Evolutionary conservation across 2,113 vertebrate species (phyloP).

Genomic region (Cricetomys ansorgei): DNA sequence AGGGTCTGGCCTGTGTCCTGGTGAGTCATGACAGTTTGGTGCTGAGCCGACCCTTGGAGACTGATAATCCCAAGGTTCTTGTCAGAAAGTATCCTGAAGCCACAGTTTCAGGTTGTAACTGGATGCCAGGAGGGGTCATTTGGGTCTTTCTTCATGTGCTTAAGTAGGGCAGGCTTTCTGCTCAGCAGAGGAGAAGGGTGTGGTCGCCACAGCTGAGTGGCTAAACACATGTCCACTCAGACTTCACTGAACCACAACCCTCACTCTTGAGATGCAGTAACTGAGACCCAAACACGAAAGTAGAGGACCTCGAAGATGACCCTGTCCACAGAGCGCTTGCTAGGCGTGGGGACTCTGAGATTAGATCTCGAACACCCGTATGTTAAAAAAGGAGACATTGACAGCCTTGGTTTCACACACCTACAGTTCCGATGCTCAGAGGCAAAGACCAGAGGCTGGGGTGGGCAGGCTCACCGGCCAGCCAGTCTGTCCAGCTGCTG

Average conservation of each 20-base stretch:
- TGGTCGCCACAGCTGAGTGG: fast-evolving
- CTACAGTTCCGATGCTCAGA: neutral
- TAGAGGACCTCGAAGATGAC: neutral
- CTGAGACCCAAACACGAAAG: neutral
- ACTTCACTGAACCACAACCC: neutral
- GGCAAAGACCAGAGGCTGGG: neutral
- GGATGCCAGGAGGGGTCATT: neutral
- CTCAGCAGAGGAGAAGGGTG: neutral
- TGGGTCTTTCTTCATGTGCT: neutral
- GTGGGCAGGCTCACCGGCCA: neutral
- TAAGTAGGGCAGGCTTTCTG: neutral
- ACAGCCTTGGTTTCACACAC: neutral
- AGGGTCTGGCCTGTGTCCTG: neutral
- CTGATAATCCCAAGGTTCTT: neutral
- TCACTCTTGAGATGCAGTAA: neutral
- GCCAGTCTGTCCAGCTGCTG: neutral
- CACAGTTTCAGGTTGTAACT: neutral
- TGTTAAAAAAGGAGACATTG: neutral
- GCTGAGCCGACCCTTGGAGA: neutral
- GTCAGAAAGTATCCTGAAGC: neutral
- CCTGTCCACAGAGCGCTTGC: neutral
- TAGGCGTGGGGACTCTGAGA: neutral
- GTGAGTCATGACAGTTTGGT: neutral
- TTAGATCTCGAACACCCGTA: neutral
- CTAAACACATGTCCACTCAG: neutral